Base-by-base conservation (phyloP, 1,140 invertebrate species). In the Listronotus bonariensis region DNA sequence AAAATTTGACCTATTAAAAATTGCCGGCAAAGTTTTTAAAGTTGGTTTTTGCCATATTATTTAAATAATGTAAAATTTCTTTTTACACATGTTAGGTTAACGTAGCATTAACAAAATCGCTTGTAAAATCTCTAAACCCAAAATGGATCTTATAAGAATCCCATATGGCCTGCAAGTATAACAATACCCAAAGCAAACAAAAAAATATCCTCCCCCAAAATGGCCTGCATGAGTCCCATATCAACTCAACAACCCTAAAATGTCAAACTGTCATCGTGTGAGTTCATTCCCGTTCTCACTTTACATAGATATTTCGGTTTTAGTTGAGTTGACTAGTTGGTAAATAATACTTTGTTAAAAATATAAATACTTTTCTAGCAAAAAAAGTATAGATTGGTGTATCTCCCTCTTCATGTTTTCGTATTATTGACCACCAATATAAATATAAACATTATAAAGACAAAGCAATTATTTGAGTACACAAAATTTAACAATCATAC, bases 251-350 rank as follows among this genome's bases (percentile, higher is more conserved):
- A 43, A 59, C 31, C 57, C n/a, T 41, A 59, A 59, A 59, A 59
- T 40, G 57, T 59, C 57, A 59, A 59, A 59, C 57, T 59, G 57
- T 49, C 57, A 59, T 48, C 57, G 57, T 59, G 57, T 59, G 57
- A 49, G 57, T 59, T 51, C 57, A 56, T 56, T 56, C 54, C 41
- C 32, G 41, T 43, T 56, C 54, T 56, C 54, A 32, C 18, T 56
- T 56, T 56, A 40, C 41, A 38, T 20, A 20, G 20, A 26, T 38
- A 18, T 38, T 56, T 15, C 43, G 26, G 20, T 26, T 31, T 15
- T 38, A 34, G 14, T 54, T 14, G 10, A 15, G n/a, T n/a, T 54
- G 48, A 18, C 17, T 7, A 51, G 31, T 12, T 7, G 26, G 11
- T 51, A 20, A 18, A 32, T 26, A 32, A 38, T 54, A 36, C 32